phyloP scores from a whole-genome alignment of 2,113 vertebrate genomes.

The Aplodontia rufa region DNA sequence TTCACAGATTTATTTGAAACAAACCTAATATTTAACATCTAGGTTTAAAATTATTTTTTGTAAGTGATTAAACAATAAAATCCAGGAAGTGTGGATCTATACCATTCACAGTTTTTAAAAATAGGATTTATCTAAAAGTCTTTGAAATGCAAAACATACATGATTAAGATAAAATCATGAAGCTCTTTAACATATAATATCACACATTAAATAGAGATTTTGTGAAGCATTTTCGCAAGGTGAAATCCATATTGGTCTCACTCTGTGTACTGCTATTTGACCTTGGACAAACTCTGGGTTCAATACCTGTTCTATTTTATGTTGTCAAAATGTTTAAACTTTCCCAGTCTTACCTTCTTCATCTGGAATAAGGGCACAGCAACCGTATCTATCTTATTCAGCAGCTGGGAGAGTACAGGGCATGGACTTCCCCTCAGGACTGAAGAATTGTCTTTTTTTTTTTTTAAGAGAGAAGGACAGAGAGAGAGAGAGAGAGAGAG shows the following conservation, averaged over 20 bases:
- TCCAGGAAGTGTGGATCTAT: background rate
- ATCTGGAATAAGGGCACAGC: background rate
- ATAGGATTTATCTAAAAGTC: constrained; percentile 17
- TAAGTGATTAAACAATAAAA: background rate
- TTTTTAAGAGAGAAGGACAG: too few relatives aligned
- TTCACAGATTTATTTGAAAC: background rate
- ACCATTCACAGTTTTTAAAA: background rate
- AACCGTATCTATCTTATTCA: background rate
- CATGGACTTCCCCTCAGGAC: background rate
- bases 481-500: too few relatives aligned
- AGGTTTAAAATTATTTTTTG: background rate
- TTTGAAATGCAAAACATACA: background rate
- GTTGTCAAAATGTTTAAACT: background rate
- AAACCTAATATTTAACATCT: constrained; percentile 1
- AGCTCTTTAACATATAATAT: background rate
- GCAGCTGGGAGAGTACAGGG: background rate
- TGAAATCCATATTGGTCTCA: background rate
- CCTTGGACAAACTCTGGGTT: background rate
- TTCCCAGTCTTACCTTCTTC: background rate
- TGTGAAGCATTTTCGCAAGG: background rate
- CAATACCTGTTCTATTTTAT: background rate
- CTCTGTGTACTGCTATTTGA: background rate
- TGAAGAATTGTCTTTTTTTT: too few relatives aligned
- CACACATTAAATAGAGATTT: background rate
- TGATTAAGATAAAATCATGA: background rate